A percentile compares a stretch with the other conserved stretches of the same genome.
phyloP scores from a whole-genome alignment of 2,888 invertebrate genomes.

The Atethmia centrago region DNA sequence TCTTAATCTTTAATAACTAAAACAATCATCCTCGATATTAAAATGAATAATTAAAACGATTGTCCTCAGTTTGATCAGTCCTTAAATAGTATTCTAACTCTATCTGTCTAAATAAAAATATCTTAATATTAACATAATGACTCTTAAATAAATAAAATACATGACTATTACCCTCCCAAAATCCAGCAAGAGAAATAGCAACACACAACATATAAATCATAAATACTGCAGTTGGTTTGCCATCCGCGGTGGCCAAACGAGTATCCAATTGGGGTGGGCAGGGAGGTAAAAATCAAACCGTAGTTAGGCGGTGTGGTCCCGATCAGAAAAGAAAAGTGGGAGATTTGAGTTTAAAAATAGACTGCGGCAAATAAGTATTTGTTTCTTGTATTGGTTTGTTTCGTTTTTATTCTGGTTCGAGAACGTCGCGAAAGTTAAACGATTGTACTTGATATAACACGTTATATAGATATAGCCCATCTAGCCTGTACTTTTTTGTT shows the following conservation, averaged over 20 bases:
- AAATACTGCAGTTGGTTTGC: constrained; percentile 54
- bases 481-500: neutral
- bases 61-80: no score
- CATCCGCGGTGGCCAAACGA: constrained; percentile 58
- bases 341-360: constrained; percentile 56
- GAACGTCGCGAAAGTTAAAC: neutral
- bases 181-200: constrained; percentile 38
- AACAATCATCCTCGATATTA: no score
- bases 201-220: constrained; percentile 60
- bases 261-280: constrained; percentile 53
- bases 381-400: constrained; percentile 28
- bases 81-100: neutral
- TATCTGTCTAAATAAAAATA: neutral
- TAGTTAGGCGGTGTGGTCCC: constrained; percentile 53
- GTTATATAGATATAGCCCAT: no score
- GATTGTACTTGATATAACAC: neutral
- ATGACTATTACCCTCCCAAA: constrained; percentile 16
- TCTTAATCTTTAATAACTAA: no score
- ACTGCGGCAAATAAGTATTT: constrained; percentile 44
- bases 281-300: constrained; percentile 58
- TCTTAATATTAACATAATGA: neutral
- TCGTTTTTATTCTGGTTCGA: neutral
- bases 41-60: no score
- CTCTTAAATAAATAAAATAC: constrained; percentile 9
- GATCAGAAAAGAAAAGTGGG: constrained; percentile 58